These are phyloP conservation scores for Plotosus lineatus DNA, from an alignment of 2,113 vertebrate genomes.

Conservation along the genomic window DNA sequence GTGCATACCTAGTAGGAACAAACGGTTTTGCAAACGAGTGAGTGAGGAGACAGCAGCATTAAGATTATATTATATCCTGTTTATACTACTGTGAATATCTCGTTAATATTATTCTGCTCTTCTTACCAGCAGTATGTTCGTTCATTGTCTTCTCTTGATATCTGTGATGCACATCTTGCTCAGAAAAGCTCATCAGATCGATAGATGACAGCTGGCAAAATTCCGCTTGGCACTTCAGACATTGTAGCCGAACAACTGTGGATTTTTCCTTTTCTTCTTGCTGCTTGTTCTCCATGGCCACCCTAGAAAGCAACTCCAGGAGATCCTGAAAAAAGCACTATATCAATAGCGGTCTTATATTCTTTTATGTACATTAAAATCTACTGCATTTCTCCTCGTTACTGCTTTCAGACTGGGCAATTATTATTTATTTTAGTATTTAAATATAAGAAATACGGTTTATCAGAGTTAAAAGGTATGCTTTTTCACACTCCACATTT, in stretches of 20 bases:
- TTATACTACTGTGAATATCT: background rate
- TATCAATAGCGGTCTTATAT: background rate
- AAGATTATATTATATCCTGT: background rate
- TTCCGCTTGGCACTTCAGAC: slow-evolving; percentile 82
- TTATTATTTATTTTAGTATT: background rate
- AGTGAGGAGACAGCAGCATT: too few species aligned
- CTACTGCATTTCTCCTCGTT: background rate
- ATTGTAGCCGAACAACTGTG: slow-evolving; percentile 69
- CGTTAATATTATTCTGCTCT: too few species aligned
- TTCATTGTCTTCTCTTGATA: slow-evolving; percentile 30
- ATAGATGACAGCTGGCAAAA: slow-evolving; percentile 59
- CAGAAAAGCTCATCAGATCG: background rate
- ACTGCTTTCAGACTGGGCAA: background rate
- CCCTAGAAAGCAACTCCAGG: slow-evolving; percentile 70
- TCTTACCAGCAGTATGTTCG: slow-evolving; percentile 26
- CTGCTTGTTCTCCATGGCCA: slow-evolving; percentile 73
- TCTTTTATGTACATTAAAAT: background rate
- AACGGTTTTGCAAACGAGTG: too few species aligned
- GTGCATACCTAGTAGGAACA: too few species aligned
- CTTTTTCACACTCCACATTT: background rate
- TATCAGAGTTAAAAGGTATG: background rate
- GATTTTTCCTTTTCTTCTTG: slow-evolving; percentile 52
- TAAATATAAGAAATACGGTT: background rate
- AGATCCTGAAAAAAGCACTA: slow-evolving; percentile 59
- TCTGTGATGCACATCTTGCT: background rate